Base-by-base conservation (phyloP, 2,113 vertebrate genomes). In the Cranoglanis bouderius region DNA sequence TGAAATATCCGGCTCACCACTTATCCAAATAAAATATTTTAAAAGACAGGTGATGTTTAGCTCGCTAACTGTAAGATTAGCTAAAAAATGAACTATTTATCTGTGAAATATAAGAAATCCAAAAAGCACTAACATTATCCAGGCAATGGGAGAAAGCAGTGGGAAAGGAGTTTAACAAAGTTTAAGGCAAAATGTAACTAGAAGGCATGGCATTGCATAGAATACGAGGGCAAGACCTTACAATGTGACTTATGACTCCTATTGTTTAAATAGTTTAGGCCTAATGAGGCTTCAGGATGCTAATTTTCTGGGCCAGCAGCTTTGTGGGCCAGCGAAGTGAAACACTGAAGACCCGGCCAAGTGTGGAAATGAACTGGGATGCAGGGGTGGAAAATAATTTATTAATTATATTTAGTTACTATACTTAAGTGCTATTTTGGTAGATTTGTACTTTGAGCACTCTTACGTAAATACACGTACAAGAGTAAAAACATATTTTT, bases 241-340 rank as follows among this genome's bases (percentile, higher is more conserved):
- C 78, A 82, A 21, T 38, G 78, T 82, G 78, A 57, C 78, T 82
- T 57, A 40, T 82, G 51, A 38, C 78, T 57, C n/a, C 1, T 1
- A 55, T 38, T 82, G 78, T 82, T 82, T 55, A 35, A 82, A 82
- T 57, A 35, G n/a, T 55, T 57, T 82, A 57, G 78, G 38, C 18
- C 0, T 82, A 82, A 82, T 82, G 78, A 57, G 78, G 51, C 78
- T 57, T 38, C 4, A 3, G 51, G 51, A 7, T 55, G n/a, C 4
- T 55, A 55, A 82, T 82, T 82, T 82, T 16, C 51, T 57, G 78
- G n/a, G 51, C n/a, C n/a, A 12, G n/a, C 32, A 57, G 51, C 51
- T 82, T 55, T 55, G 51, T 57, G 0, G 51, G n/a, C 14, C 18
- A 57, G 6, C 2, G 32, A 82, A 82, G 51, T 82, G 78, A 82